These are phyloP conservation scores for Lophotis ruficrista DNA, from an alignment of 2,113 vertebrate species.

Conservation along the genomic window DNA sequence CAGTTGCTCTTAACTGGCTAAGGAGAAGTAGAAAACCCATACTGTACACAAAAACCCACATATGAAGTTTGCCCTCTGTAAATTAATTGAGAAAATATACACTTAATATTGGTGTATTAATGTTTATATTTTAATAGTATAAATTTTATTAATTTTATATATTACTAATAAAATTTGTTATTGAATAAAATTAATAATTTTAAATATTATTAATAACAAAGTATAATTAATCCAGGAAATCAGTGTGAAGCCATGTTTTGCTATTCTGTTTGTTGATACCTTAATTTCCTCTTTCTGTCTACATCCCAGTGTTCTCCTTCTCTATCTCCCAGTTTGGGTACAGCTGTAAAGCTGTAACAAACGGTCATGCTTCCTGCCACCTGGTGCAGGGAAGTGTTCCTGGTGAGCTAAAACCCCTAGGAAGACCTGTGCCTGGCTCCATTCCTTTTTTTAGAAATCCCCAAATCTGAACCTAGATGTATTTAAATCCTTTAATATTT, in stretches of 20 bases:
- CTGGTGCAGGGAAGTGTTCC: neutral
- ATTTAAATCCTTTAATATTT: neutral
- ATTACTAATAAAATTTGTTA: too few relatives aligned
- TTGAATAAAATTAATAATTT: too few relatives aligned
- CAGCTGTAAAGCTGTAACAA: neutral
- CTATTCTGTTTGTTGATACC: neutral
- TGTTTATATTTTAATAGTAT: too few relatives aligned
- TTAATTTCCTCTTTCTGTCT: neutral
- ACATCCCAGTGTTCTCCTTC: neutral
- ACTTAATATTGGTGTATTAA: too few relatives aligned
- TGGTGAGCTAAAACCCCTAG: neutral
- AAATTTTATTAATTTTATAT: too few relatives aligned
- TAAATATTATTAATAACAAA: too few relatives aligned
- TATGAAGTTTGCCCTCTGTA: neutral
- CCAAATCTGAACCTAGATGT: neutral
- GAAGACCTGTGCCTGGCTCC: neutral
- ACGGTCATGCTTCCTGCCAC: neutral
- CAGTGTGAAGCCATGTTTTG: neutral
- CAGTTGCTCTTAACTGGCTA: neutral
- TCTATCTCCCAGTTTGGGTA: neutral
- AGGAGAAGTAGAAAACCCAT: neutral
- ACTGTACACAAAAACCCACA: neutral
- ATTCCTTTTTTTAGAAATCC: neutral
- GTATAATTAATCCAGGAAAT: neutral
- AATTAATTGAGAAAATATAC: neutral